A percentile compares a stretch with the other conserved stretches of the same genome.
Evolutionary conservation across 1,140 invertebrate genomes (phyloP).

Genomic region (Bombus pyrosoma): DNA sequence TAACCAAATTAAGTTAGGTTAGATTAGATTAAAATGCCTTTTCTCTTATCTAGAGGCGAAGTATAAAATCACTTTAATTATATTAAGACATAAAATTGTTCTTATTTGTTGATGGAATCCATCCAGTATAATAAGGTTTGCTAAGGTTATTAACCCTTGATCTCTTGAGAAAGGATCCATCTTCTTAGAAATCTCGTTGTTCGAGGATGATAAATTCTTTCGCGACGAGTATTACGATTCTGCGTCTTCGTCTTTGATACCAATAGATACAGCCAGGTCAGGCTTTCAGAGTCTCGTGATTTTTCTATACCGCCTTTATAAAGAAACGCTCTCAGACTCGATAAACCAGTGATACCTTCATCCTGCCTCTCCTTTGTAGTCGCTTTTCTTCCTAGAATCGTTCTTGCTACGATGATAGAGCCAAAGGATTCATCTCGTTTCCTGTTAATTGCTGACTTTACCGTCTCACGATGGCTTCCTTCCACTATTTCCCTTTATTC

Average conservation of each 20-base stretch:
- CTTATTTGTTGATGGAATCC: not conserved
- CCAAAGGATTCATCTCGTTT: not conserved
- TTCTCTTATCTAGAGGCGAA: not conserved
- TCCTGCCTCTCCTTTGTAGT: not conserved
- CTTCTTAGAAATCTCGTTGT: not conserved
- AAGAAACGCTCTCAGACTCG: not conserved
- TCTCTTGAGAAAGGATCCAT: not conserved
- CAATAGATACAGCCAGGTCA: conserved; percentile 13
- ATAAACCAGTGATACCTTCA: not conserved
- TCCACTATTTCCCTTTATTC: not conserved
- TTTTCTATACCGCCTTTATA: conserved; percentile 1
- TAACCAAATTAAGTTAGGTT: too few relatives aligned
- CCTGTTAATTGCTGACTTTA: conserved; percentile 12
- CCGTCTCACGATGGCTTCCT: not conserved
- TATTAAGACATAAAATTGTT: too few relatives aligned
- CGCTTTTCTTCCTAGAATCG: not conserved
- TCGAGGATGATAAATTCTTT: not conserved
- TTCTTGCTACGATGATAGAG: not conserved
- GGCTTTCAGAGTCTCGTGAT: not conserved
- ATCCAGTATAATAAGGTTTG: not conserved
- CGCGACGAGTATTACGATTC: not conserved
- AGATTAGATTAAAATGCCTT: too few relatives aligned
- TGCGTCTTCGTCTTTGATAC: not conserved
- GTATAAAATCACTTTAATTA: not conserved
- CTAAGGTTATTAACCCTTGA: not conserved